Conservation (phyloP, 2,797 vertebrate species). For the Tapera naevia region DNA sequence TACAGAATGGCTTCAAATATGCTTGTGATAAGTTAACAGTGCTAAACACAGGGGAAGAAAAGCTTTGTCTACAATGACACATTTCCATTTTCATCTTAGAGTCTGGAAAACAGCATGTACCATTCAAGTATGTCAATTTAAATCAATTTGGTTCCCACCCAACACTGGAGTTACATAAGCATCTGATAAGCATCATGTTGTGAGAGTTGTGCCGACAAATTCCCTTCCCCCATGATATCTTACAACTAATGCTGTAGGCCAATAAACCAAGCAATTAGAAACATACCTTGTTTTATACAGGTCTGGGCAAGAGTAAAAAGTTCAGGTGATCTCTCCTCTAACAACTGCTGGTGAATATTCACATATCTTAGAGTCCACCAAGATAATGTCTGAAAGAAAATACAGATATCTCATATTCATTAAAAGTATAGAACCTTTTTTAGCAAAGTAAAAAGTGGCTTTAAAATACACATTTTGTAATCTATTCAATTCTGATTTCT, state of each 20-base stretch:
- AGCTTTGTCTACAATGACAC: not conserved
- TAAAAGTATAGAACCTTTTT: not conserved
- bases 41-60: not conserved
- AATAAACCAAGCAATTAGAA: not conserved
- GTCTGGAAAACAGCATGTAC: not conserved
- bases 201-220: not conserved
- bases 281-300: constrained; percentile 85
- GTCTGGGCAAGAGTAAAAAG: constrained; percentile 80
- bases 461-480: not conserved
- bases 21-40: not conserved
- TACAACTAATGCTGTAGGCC: not conserved
- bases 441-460: not conserved
- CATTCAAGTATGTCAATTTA: not conserved
- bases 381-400: constrained; percentile 81
- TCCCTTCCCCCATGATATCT: not conserved
- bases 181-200: not conserved
- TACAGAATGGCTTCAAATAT: not conserved
- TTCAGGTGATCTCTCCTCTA: constrained; percentile 88
- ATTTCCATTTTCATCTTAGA: not conserved
- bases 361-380: constrained; percentile 93
- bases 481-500: not conserved
- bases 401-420: not conserved
- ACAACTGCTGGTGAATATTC: constrained; percentile 89
- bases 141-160: not conserved
- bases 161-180: not conserved